These are phyloP conservation scores for Archocentrus centrarchus DNA, from an alignment of 2,113 vertebrate genomes.

Conservation along the genomic window DNA sequence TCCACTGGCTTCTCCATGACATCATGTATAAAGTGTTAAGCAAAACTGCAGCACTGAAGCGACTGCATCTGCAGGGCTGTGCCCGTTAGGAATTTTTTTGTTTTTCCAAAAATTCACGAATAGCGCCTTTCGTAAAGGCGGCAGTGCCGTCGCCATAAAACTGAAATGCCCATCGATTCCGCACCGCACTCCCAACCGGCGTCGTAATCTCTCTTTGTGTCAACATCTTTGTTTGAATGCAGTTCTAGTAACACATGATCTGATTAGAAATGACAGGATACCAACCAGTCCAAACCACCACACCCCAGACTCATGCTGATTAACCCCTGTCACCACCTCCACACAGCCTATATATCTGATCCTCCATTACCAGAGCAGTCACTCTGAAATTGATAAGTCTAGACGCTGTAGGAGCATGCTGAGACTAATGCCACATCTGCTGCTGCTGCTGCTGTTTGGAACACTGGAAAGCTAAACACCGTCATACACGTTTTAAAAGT, in stretches of 20 bases:
- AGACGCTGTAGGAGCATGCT: conserved; percentile 9
- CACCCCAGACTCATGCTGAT: conserved; percentile 49
- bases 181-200: background rate
- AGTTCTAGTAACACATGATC: conserved; percentile 22
- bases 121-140: background rate
- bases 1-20: background rate
- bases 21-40: background rate
- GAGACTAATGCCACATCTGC: conserved; percentile 18
- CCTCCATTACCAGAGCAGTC: conserved; percentile 43
- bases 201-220: conserved; percentile 20
- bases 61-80: conserved; percentile 4
- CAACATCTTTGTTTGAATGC: conserved; percentile 30
- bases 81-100: background rate
- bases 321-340: conserved; percentile 52
- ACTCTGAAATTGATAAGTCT: conserved; percentile 40
- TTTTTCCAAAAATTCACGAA: background rate
- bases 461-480: background rate
- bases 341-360: conserved; percentile 26
- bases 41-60: conserved; percentile 1
- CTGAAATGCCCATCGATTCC: background rate
- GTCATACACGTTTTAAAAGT: background rate
- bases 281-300: conserved; percentile 28
- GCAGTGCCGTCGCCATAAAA: background rate
- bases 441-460: background rate
- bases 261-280: conserved; percentile 49